phyloP scores from a whole-genome alignment of 2,888 invertebrate species.

The Ochlodes sylvanus region DNA sequence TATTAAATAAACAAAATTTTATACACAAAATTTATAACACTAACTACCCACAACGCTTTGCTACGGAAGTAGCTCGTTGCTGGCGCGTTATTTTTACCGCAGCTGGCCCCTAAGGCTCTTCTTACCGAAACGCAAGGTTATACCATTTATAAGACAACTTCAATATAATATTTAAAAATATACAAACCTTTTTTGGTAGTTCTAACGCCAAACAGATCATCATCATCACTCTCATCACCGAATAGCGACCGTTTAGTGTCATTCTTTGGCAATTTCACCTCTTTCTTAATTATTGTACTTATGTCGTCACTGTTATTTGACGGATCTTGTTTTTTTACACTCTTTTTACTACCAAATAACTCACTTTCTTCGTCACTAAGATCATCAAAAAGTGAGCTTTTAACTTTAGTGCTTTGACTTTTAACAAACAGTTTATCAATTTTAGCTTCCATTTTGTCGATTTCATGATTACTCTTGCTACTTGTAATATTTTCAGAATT shows the following conservation, averaged over 20 bases:
- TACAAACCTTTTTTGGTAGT: conserved; percentile 56
- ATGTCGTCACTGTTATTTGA: conserved; percentile 54
- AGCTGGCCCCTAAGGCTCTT: no score
- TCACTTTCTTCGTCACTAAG: conserved; percentile 65
- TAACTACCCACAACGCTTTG: no score
- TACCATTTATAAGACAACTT: no score
- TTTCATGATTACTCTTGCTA: conserved; percentile 5
- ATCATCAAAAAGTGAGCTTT: conserved; percentile 60
- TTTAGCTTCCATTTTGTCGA: conserved; percentile 21
- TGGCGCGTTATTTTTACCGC: no score
- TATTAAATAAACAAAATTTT: no score
- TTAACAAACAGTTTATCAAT: conserved; percentile 17
- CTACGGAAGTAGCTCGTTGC: no score
- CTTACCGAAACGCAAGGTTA: no score
- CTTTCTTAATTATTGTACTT: conserved; percentile 34
- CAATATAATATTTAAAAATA: no score
- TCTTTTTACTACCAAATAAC: conserved; percentile 59
- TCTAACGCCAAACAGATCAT: conserved; percentile 66
- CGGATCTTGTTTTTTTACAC: conserved; percentile 45
- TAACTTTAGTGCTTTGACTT: conserved; percentile 34
- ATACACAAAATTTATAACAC: no score
- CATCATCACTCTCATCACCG: conserved; percentile 69
- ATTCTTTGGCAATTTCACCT: conserved; percentile 39
- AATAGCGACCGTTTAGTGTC: conserved; percentile 63
- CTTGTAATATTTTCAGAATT: conserved; percentile 2